These are phyloP conservation scores for Nymphalis c-album DNA, from an alignment of 2,888 invertebrate species.

Conservation along the genomic window DNA sequence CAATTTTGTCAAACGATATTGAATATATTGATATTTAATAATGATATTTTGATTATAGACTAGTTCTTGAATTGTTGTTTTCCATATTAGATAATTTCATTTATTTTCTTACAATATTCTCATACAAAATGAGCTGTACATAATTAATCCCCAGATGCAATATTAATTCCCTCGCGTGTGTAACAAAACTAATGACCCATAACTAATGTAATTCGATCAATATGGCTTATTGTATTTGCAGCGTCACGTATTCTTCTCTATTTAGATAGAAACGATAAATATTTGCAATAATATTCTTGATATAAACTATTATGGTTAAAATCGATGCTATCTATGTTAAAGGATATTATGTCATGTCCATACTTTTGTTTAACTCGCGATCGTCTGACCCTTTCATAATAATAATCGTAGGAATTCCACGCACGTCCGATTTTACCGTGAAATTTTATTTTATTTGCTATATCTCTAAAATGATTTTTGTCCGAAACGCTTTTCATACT, in stretches of 20 bases:
- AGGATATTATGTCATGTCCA: background rate
- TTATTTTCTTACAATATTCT: no score
- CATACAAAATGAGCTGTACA: no score
- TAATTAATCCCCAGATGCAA: background rate
- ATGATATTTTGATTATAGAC: no score
- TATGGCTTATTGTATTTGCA: conserved; percentile 5
- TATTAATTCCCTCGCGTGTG: background rate
- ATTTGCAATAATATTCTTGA: no score
- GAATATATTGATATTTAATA: no score
- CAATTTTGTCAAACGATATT: no score
- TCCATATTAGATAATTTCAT: no score
- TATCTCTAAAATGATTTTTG: conserved; percentile 3
- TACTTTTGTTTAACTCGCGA: conserved; percentile 1
- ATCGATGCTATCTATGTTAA: background rate
- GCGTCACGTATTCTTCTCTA: background rate
- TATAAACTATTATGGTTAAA: background rate
- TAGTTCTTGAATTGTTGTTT: no score
- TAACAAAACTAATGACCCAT: conserved; percentile 3
- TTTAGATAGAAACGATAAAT: background rate
- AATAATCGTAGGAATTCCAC: background rate
- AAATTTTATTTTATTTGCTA: conserved; percentile 2
- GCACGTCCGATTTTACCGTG: conserved; percentile 4
- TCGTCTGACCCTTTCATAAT: conserved; percentile 4
- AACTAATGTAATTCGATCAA: conserved; percentile 6
- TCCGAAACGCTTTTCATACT: background rate